These are phyloP conservation scores for Synergus gifuensis DNA, from an alignment of 2,888 invertebrate genomes.

Conservation along the genomic window DNA sequence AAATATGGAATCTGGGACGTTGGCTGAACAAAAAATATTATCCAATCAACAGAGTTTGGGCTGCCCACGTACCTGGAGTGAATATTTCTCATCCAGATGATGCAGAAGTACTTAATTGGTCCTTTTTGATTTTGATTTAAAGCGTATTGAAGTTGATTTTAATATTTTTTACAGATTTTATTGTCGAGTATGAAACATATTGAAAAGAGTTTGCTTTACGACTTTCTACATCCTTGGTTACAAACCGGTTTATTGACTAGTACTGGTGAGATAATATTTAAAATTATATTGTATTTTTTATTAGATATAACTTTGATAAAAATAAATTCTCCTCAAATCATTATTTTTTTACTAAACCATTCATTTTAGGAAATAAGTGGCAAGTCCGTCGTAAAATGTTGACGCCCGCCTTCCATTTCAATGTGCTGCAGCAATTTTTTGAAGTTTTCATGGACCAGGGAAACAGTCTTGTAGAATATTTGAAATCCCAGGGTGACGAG, in stretches of 20 bases:
- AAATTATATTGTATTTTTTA: too few species aligned
- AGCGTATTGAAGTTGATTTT: background rate
- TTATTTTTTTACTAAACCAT: background rate
- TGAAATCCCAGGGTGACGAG: slow-evolving; percentile 64
- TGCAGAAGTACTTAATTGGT: slow-evolving; percentile 60
- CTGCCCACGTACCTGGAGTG: slow-evolving; percentile 45
- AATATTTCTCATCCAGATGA: slow-evolving; percentile 69
- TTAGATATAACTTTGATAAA: too few species aligned
- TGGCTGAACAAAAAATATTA: slow-evolving; percentile 54
- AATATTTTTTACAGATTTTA: slow-evolving; percentile 62
- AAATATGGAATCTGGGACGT: too few species aligned
- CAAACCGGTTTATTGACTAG: slow-evolving; percentile 76
- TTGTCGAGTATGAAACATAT: slow-evolving; percentile 69
- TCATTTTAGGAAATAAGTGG: slow-evolving; percentile 42
- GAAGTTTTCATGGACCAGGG: slow-evolving; percentile 77
- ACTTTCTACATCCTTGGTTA: slow-evolving; percentile 77
- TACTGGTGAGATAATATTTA: slow-evolving; percentile 65
- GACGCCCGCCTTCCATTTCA: slow-evolving; percentile 43
- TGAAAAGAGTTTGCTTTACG: slow-evolving; percentile 74
- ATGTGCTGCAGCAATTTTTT: slow-evolving; percentile 78
- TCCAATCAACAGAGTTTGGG: slow-evolving; percentile 59
- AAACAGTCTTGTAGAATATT: slow-evolving; percentile 68
- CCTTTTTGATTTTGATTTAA: too few species aligned
- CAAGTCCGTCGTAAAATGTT: slow-evolving; percentile 43
- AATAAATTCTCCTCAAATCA: background rate